A percentile compares a stretch with the other conserved stretches of the same genome.
These are phyloP conservation scores for Alosa sapidissima DNA, from an alignment of 2,797 vertebrate species.

Conservation along the genomic window DNA sequence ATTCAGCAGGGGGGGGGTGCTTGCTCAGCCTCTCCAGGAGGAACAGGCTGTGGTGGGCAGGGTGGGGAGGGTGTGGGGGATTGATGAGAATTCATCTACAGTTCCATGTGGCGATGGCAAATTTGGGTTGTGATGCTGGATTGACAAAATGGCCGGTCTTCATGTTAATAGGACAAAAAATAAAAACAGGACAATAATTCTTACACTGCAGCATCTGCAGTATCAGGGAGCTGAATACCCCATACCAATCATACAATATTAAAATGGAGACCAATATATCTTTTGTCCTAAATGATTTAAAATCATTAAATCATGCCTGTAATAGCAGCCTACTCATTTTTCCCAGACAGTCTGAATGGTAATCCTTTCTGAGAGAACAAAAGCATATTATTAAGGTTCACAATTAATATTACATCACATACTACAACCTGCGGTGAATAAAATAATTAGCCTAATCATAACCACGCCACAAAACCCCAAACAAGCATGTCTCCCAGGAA, in stretches of 20 bases:
- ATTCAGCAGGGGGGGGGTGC: neutral
- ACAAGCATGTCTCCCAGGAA: neutral
- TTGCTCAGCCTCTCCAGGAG: neutral
- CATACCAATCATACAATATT: neutral
- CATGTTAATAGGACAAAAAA: neutral
- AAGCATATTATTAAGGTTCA: neutral
- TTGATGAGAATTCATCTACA: neutral
- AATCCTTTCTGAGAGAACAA: neutral
- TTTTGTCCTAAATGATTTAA: neutral
- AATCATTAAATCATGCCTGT: neutral
- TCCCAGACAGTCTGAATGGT: neutral
- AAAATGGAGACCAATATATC: neutral
- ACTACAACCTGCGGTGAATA: neutral
- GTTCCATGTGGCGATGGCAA: neutral
- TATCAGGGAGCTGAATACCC: neutral
- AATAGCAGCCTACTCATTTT: neutral
- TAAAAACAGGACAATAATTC: too few species aligned
- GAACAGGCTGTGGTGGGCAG: neutral
- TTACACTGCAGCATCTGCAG: neutral
- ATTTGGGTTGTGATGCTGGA: neutral
- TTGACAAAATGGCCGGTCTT: neutral
- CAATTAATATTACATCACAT: conserved; percentile 5
- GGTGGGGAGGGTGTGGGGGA: neutral
- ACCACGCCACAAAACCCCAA: neutral
- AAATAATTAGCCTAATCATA: neutral